These are phyloP conservation scores for Oreochromis spilurus DNA, from an alignment of 2,113 vertebrate genomes.

Conservation along the genomic window DNA sequence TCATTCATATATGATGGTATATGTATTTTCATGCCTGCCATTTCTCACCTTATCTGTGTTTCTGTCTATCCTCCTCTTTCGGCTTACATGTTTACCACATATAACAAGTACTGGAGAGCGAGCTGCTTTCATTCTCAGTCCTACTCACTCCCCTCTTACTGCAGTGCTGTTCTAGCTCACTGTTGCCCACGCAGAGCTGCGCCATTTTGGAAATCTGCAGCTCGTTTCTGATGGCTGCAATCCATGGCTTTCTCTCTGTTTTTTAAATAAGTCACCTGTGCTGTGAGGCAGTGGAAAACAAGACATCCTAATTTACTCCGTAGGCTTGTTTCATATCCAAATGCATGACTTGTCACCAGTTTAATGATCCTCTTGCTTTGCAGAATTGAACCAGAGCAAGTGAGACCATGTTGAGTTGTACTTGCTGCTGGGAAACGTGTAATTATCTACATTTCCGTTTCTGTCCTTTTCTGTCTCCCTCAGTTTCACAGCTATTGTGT, in stretches of 20 bases:
- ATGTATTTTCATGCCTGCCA: background rate
- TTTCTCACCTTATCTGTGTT: background rate
- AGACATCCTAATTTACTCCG: background rate
- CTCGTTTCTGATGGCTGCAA: conserved; percentile 25
- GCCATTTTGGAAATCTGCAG: conserved; percentile 65
- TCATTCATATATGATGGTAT: background rate
- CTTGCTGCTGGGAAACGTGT: background rate
- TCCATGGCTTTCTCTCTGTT: background rate
- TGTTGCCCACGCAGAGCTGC: conserved; percentile 60
- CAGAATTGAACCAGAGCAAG: background rate
- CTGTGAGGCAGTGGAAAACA: background rate
- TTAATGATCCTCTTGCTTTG: background rate
- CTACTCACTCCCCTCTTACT: conserved; percentile 40
- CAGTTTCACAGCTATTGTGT: background rate
- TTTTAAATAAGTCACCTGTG: conserved; percentile 14
- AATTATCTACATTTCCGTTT: background rate
- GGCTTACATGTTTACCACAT: background rate
- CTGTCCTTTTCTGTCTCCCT: background rate
- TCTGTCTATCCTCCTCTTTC: background rate
- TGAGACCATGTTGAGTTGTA: background rate
- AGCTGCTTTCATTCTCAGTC: conserved; percentile 22
- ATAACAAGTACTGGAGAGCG: background rate
- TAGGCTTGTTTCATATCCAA: background rate
- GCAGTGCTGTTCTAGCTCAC: conserved; percentile 42
- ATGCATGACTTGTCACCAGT: background rate